Percentiles rank a stretch among this genome's conserved stretches.
phyloP scores from a whole-genome alignment of 2,888 invertebrate species.

The Chesias legatella region DNA sequence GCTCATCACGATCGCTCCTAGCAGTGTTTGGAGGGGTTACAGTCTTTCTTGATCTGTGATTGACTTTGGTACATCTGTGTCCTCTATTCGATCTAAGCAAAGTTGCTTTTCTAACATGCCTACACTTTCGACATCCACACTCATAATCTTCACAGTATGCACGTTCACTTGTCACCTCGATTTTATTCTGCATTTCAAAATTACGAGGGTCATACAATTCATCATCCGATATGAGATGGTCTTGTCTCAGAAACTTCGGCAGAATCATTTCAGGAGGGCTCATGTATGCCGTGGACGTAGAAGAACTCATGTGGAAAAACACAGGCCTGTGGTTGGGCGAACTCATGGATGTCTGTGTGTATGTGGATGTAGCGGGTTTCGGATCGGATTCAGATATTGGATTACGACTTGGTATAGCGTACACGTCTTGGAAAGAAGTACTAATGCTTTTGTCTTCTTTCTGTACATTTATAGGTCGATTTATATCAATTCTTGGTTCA shows the following conservation, averaged over 20 bases:
- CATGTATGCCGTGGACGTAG: constrained; percentile 75
- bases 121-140: constrained; percentile 44
- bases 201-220: constrained; percentile 36
- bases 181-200: constrained; percentile 24
- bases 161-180: constrained; percentile 25
- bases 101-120: constrained; percentile 26
- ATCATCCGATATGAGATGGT: constrained; percentile 36
- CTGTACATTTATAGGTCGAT: constrained; percentile 5
- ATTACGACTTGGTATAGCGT: constrained; percentile 30
- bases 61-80: constrained; percentile 22
- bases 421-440: constrained; percentile 40
- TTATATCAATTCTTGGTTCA: constrained; percentile 4
- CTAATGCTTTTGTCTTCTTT: constrained; percentile 42
- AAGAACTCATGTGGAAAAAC: constrained; percentile 69
- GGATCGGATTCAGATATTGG: constrained; percentile 34
- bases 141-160: constrained; percentile 30
- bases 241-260: constrained; percentile 51
- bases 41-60: constrained; percentile 16
- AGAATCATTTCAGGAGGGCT: constrained; percentile 71
- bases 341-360: constrained; percentile 59
- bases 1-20: constrained; percentile 29
- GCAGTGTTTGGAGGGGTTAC: constrained; percentile 52
- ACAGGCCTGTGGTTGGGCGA: constrained; percentile 55
- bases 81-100: constrained; percentile 20
- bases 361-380: constrained; percentile 55